Evolutionary conservation across 2,888 invertebrate species (phyloP), one percentile per base, ranked within the genome.

Genomic region (Caenorhabditis sp.): DNA sequence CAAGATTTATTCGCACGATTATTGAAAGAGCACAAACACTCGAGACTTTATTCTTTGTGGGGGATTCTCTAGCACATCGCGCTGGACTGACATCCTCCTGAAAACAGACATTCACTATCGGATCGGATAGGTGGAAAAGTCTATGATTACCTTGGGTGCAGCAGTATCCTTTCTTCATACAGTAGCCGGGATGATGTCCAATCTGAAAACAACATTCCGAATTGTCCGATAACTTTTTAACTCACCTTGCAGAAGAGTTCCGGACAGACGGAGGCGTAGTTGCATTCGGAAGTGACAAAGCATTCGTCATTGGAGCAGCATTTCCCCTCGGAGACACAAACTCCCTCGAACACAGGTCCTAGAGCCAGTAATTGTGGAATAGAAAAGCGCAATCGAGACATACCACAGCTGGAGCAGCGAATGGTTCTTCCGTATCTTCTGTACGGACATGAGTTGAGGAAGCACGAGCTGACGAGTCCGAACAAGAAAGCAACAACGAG

Each of bases 371-470:
- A 61, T 52, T 6, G 6, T 11, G 11, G 5, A 20, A 20, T n/a
- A 2, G n/a, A 15, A 15, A 7, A 7, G 7, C n/a, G 27, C 1
- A 26, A 55, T 27, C 13, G 17, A 0, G 2, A 35, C 4, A 8
- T 17, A 82, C 82, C 82, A 61, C 86, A 86, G 15, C 53, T 76
- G 1, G 82, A 59, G 27, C 84, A 85, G 22, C 76, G 61, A 7
- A 77, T 72, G 41, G 78, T 84, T 71, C 86, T 50, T 7, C 85
- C 85, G 58, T 85, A 84, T 61, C 87, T 66, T 22, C 85, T 72
- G 65, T 87, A 87, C n/a, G 87, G 87, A 43, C 87, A 87, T 15
- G 85, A 85, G 72, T 85, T 87, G 50, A 87, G 82, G 72, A 85
- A 86, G 52, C 87, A 87, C 32, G 83, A 77, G 17, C 22, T 17